These are phyloP conservation scores for Carassius gibelio DNA, from an alignment of 2,113 vertebrate genomes.

Conservation along the genomic window DNA sequence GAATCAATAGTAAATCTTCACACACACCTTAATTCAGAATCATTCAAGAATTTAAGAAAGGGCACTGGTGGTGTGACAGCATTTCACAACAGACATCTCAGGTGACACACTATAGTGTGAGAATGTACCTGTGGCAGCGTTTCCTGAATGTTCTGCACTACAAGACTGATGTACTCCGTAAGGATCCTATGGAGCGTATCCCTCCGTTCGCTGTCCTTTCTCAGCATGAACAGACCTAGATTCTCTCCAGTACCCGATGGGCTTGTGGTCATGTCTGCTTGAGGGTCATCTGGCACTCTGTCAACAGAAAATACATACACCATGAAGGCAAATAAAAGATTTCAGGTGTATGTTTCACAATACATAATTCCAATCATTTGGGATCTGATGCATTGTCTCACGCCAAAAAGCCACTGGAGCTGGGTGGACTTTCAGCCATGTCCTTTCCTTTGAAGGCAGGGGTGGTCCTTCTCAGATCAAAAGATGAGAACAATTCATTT, in stretches of 20 bases:
- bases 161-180: constrained; percentile 72
- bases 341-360: not conserved
- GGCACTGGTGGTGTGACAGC: not conserved
- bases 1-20: not conserved
- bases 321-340: not conserved
- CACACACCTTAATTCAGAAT: not conserved
- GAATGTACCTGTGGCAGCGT: constrained; percentile 75
- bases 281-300: constrained; percentile 75
- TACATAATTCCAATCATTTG: not conserved
- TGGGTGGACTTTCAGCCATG: constrained; percentile 64
- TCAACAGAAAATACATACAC: not conserved
- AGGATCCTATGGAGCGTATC: constrained; percentile 81
- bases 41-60: not conserved
- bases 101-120: not conserved
- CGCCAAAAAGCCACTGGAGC: constrained; percentile 64
- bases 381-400: constrained; percentile 57
- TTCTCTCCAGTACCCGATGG: constrained; percentile 74
- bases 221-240: constrained; percentile 79
- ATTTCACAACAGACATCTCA: not conserved
- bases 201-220: constrained; percentile 85
- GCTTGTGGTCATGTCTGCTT: constrained; percentile 66
- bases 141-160: constrained; percentile 71
- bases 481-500: constrained; percentile 69
- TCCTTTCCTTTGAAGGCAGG: constrained; percentile 29
- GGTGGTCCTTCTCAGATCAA: constrained; percentile 67